These are phyloP conservation scores for Lepus europaeus DNA, from an alignment of 2,113 vertebrate genomes.

Conservation along the genomic window DNA sequence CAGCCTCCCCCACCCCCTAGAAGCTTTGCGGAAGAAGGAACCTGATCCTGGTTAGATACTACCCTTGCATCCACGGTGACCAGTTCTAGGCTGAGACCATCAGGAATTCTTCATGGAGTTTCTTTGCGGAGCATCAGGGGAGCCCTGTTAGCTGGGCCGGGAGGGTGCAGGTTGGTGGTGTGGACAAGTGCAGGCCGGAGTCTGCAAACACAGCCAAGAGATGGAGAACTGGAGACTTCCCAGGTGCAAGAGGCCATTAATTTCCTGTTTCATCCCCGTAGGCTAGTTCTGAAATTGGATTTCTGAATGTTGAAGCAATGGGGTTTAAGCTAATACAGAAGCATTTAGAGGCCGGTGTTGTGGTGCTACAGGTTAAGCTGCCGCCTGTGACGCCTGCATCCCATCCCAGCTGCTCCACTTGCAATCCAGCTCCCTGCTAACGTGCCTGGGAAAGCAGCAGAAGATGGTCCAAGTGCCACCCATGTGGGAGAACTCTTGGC, in stretches of 20 bases:
- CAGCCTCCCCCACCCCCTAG: not conserved
- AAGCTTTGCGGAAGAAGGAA: not conserved
- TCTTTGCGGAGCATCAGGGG: not conserved
- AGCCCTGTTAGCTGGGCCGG: not conserved
- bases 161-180: not conserved
- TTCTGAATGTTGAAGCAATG: not conserved
- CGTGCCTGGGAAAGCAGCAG: too few species aligned
- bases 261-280: not conserved
- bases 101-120: not conserved
- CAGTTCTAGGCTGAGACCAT: not conserved
- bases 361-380: too few species aligned
- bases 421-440: too few species aligned
- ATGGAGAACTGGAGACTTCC: not conserved
- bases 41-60: not conserved
- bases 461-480: too few species aligned
- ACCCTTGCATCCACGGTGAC: not conserved
- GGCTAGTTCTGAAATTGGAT: not conserved
- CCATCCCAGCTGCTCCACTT: too few species aligned
- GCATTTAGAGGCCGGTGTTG: not conserved
- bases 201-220: not conserved
- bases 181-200: not conserved
- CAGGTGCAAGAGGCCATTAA: not conserved
- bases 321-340: not conserved
- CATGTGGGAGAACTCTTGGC: too few species aligned
- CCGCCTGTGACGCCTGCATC: too few species aligned